These are phyloP conservation scores for Macropodus opercularis DNA, from an alignment of 2,797 vertebrate species.

Conservation along the genomic window DNA sequence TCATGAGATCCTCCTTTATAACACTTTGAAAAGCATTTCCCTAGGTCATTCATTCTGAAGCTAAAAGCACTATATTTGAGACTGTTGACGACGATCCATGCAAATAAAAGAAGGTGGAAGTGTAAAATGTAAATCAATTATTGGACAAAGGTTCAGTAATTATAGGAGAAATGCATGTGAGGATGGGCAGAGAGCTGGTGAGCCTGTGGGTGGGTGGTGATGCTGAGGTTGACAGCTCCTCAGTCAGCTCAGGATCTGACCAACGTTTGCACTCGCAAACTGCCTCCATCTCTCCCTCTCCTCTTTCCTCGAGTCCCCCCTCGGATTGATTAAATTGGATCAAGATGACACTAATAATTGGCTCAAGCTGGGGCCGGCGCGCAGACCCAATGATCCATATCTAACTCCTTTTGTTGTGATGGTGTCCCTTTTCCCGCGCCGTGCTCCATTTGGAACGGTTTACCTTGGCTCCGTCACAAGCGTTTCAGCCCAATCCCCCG, in stretches of 20 bases:
- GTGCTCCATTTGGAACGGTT: slow-evolving; percentile 96
- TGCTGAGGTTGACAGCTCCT: slow-evolving; percentile 52
- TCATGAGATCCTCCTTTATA: slow-evolving; percentile 15
- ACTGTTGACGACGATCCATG: neutral
- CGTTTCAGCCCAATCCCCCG: slow-evolving; percentile 93
- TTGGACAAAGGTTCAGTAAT: slow-evolving; percentile 2
- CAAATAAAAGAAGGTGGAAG: slow-evolving; percentile 1
- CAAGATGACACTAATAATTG: slow-evolving; percentile 99
- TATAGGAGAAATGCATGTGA: neutral
- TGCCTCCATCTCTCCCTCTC: slow-evolving; percentile 29
- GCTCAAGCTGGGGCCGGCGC: slow-evolving; percentile 93
- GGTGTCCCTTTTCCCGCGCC: slow-evolving; percentile 93
- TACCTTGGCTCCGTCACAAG: slow-evolving; percentile 97
- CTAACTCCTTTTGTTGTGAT: slow-evolving; percentile 86
- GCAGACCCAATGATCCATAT: slow-evolving; percentile 97
- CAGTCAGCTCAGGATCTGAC: slow-evolving; percentile 92
- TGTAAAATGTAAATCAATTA: neutral
- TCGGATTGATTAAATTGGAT: slow-evolving; percentile 99
- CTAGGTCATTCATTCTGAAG: neutral
- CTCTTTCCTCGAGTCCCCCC: slow-evolving; percentile 78
- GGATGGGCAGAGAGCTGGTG: neutral
- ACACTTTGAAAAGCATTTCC: slow-evolving; percentile 3
- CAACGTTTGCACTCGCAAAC: slow-evolving; percentile 89
- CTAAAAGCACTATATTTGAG: neutral
- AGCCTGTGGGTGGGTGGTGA: slow-evolving; percentile 20